These are phyloP conservation scores for Macaria notata DNA, from an alignment of 2,888 invertebrate species.

Conservation along the genomic window DNA sequence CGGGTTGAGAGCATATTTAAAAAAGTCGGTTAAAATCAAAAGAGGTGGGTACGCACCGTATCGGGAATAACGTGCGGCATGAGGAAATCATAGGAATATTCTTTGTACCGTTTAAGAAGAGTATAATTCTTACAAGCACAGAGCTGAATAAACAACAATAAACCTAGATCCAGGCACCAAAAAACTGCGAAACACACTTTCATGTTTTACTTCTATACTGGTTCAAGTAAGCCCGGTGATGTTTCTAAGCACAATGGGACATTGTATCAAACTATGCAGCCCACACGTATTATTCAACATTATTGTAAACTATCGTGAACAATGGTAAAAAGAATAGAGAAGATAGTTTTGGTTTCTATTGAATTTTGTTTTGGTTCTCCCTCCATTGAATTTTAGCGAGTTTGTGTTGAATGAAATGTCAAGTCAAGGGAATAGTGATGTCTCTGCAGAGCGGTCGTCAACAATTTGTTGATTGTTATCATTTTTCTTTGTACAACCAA, in stretches of 20 bases:
- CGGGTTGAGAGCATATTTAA: too few species aligned
- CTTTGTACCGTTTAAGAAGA: not conserved
- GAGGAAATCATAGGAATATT: slow-evolving; percentile 1
- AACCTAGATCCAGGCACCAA: not conserved
- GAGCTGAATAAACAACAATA: not conserved
- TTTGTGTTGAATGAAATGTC: slow-evolving; percentile 28
- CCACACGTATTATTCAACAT: not conserved
- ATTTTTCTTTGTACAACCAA: too few species aligned
- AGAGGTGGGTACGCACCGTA: not conserved
- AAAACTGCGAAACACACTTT: not conserved
- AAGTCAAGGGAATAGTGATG: slow-evolving; percentile 39
- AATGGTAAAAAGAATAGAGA: not conserved
- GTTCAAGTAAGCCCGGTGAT: not conserved
- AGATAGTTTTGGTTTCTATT: too few species aligned
- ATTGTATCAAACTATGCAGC: not conserved
- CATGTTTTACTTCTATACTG: not conserved
- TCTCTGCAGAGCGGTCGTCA: not conserved
- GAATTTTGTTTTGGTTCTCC: not conserved
- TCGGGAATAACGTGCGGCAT: slow-evolving; percentile 1
- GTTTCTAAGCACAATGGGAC: slow-evolving; percentile 1
- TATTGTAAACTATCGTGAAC: slow-evolving; percentile 4
- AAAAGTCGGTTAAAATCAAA: too few species aligned
- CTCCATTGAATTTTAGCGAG: too few species aligned
- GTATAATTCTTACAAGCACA: not conserved
- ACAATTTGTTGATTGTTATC: too few species aligned